Evolutionary conservation across 2,113 vertebrate genomes (phyloP).

Genomic region (Sigmodon hispidus): DNA sequence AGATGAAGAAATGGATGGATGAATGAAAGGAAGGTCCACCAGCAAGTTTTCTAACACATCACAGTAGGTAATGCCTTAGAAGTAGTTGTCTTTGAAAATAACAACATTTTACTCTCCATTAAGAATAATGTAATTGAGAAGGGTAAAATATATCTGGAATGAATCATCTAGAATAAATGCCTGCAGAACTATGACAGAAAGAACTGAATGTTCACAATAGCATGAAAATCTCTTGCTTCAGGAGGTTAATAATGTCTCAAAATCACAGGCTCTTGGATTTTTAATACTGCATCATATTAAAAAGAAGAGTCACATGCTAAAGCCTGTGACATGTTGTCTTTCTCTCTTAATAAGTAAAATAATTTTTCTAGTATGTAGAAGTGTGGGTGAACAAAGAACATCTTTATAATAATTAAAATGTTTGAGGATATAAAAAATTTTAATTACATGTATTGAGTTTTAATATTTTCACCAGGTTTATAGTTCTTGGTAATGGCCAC

Average conservation of each 20-base stretch:
- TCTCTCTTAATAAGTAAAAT: background rate
- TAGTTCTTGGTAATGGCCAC: conserved; percentile 59
- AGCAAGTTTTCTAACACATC: background rate
- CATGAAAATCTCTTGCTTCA: conserved; percentile 26
- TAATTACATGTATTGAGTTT: conserved; percentile 32
- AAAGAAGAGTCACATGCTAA: background rate
- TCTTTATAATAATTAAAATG: background rate
- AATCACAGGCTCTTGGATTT: background rate
- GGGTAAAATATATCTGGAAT: background rate
- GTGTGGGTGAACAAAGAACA: background rate
- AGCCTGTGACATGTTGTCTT: background rate
- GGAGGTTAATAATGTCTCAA: background rate
- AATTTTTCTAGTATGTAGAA: background rate
- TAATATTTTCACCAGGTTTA: conserved; percentile 56
- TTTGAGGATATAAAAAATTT: conserved; percentile 6
- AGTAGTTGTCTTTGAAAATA: background rate
- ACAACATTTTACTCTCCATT: background rate
- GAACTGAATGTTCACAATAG: background rate
- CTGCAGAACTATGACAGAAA: background rate
- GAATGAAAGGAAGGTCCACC: background rate
- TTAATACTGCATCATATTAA: background rate
- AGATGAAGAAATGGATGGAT: background rate
- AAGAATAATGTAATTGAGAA: background rate
- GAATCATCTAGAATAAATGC: background rate
- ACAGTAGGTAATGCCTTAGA: background rate